Base-by-base conservation (phyloP, 2,888 invertebrate species). In the Choreutis nemorana region DNA sequence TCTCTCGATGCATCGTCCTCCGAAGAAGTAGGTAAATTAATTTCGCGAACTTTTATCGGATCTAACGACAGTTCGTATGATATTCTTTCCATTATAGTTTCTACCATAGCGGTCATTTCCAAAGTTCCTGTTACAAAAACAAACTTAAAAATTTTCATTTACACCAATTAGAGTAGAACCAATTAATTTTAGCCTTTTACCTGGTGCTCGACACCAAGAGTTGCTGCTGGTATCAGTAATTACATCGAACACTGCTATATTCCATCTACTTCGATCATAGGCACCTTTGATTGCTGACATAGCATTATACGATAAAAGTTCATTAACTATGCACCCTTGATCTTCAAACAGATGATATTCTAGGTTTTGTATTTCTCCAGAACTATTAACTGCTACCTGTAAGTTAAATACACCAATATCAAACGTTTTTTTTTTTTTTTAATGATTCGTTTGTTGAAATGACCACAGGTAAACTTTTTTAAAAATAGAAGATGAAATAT, bases 11-110 rank as follows among this genome's bases (percentile, higher is more conserved):
- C 42, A 31, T 40, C 33, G 14, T 44, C 33, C 4, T 28, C 15
- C 10, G 42, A 38, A 2, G 31, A 26, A 6, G 3, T 25, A 3
- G 23, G 13, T 3, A 82, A 67, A 41, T 84, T 84, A 3, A 41
- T 41, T 27, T 70, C 36, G 32, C 68, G 57, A 1, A 84, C 73
- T 33, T 77, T 58, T 11, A 73, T 4, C 0, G 83, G 70, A 55
- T 84, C 82, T 40, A 67, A 72, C 5, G 63, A 56, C 7, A 70
- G 31, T 11, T 37, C 54, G 15, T 49, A 50, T 0, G 83, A 72
- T 34, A 83, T 79, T 37, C 83, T 82, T 24, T 84, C 83, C 81
- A 84, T 82, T 6, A 84, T 63, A 35, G 59, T 56, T 47, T 84
- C 84, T n/a, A 73, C 63, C 46, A 80, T 62, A 4, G 70, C 75